Evolutionary conservation across 2,113 vertebrate species (phyloP).

Genomic region (Percopsis transmontana): DNA sequence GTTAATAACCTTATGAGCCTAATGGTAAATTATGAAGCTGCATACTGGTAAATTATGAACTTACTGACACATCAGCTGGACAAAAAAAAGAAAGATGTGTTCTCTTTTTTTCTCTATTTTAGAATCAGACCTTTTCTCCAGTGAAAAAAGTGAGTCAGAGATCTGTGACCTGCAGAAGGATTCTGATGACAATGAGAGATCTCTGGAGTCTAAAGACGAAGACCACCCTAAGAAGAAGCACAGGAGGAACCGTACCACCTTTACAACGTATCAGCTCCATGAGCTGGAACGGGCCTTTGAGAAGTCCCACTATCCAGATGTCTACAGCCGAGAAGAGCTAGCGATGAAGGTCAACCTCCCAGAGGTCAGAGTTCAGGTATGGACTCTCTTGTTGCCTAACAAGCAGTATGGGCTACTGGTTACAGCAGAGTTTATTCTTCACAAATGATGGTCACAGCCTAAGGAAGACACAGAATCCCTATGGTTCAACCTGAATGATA

Average conservation of each 20-base stretch:
- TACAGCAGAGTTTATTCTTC: not conserved
- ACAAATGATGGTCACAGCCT: too few relatives aligned
- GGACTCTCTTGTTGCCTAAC: slow-evolving; percentile 1
- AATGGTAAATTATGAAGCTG: too few relatives aligned
- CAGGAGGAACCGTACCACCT: slow-evolving; percentile 87
- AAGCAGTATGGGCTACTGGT: not conserved
- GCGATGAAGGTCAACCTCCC: slow-evolving; percentile 93
- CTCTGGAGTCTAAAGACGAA: slow-evolving; percentile 78
- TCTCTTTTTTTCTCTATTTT: not conserved
- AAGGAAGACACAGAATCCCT: too few relatives aligned
- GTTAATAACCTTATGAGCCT: too few relatives aligned
- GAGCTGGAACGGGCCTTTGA: slow-evolving; percentile 91
- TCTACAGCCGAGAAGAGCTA: slow-evolving; percentile 89
- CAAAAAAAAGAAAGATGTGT: not conserved
- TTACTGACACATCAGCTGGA: too few relatives aligned
- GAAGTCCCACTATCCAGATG: slow-evolving; percentile 91
- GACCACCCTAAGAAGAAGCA: slow-evolving; percentile 89
- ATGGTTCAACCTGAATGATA: too few relatives aligned
- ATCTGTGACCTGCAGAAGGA: slow-evolving; percentile 73
- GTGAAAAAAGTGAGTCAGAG: slow-evolving; percentile 80
- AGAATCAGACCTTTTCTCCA: slow-evolving; percentile 81
- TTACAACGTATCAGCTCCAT: slow-evolving; percentile 92
- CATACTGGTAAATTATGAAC: too few relatives aligned
- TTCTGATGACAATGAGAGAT: slow-evolving; percentile 49
- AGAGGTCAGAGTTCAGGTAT: slow-evolving; percentile 91